A percentile compares a stretch with the other conserved stretches of the same genome.
These are phyloP conservation scores for Yasuhikotakia modesta DNA, from an alignment of 2,797 vertebrate genomes.

Conservation along the genomic window DNA sequence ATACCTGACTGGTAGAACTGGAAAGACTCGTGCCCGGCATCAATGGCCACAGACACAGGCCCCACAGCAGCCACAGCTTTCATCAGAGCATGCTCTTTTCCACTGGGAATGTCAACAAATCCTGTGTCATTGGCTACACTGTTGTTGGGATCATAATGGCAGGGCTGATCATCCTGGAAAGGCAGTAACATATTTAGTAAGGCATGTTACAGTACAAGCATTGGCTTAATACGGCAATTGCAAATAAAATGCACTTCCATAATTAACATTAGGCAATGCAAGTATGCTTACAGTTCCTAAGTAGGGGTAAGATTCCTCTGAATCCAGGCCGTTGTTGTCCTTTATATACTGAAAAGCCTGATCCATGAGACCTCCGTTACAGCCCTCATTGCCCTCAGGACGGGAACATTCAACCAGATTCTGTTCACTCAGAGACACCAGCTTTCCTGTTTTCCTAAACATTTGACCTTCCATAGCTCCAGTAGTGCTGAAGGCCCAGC, in stretches of 20 bases:
- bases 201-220: neutral
- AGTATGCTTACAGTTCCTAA: constrained; percentile 76
- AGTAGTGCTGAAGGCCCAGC: constrained; percentile 95
- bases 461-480: constrained; percentile 92
- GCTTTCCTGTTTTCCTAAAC: constrained; percentile 82
- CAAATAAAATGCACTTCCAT: neutral
- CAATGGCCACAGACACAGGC: constrained; percentile 89
- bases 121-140: constrained; percentile 88
- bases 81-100: constrained; percentile 84
- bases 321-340: constrained; percentile 89
- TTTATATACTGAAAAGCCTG: constrained; percentile 89
- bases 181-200: neutral
- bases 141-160: constrained; percentile 79
- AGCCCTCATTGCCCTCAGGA: constrained; percentile 89
- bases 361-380: constrained; percentile 92
- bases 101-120: constrained; percentile 80
- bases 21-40: constrained; percentile 87
- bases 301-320: constrained; percentile 90
- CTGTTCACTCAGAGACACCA: constrained; percentile 92
- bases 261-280: neutral
- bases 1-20: constrained; percentile 89
- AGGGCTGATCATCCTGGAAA: constrained; percentile 81
- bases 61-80: constrained; percentile 86
- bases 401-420: constrained; percentile 94
- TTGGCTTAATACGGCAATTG: too few relatives aligned